Percentiles rank a stretch among this genome's conserved stretches.
Conservation (phyloP, 2,113 vertebrate species). For the Lonchura striata region DNA sequence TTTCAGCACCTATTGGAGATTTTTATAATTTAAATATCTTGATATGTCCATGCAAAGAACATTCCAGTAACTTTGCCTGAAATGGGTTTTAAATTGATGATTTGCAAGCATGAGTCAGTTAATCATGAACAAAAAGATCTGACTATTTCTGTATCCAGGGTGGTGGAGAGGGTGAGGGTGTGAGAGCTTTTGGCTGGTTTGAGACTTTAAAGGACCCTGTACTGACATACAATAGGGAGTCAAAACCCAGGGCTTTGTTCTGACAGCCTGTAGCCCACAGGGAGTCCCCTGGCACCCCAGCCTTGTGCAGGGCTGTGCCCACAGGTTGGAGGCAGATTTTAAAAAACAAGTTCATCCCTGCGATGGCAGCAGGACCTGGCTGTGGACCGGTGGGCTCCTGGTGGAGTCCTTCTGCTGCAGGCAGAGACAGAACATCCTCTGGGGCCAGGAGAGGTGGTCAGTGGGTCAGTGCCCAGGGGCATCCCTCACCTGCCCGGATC, state of each 20-base stretch:
- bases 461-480: fast-evolving
- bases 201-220: not conserved
- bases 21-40: slow-evolving; percentile 33
- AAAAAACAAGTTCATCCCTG: not conserved
- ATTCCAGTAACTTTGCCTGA: slow-evolving; percentile 43
- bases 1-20: slow-evolving; percentile 23
- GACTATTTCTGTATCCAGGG: slow-evolving; percentile 46
- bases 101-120: slow-evolving; percentile 54
- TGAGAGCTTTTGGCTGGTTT: not conserved
- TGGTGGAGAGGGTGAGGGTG: not conserved
- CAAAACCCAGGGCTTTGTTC: slow-evolving; percentile 3
- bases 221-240: not conserved
- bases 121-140: slow-evolving; percentile 45
- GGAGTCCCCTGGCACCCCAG: not conserved
- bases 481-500: not conserved
- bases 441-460: fast-evolving
- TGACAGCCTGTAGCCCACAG: fast-evolving
- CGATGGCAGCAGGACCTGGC: not conserved
- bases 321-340: not conserved
- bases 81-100: slow-evolving; percentile 62
- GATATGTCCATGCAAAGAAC: not conserved
- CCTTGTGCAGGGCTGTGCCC: fast-evolving
- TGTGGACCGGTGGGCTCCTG: not conserved
- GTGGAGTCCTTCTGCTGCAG: not conserved
- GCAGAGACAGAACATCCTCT: not conserved